Base-by-base conservation (phyloP, 1,140 invertebrate genomes). In the Zaprionus tsacasi region DNA sequence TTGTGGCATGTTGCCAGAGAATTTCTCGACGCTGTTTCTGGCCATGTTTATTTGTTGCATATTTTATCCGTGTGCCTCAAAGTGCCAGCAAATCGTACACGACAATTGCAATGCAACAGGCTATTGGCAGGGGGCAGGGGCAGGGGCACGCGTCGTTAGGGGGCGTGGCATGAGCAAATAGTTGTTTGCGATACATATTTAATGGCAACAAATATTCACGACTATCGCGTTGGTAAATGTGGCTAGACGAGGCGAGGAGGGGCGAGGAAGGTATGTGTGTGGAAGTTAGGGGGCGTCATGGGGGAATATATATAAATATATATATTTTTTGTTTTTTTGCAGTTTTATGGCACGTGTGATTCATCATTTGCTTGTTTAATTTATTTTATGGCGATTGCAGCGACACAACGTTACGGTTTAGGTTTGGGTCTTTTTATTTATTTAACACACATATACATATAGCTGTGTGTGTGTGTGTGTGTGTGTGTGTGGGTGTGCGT, bases 31-130 rank as follows among this genome's bases (percentile, higher is more conserved):
- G 48, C 58, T 67, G 48, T 57, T 54, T 59, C 64, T 55, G 61
- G 67, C 52, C 50, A 65, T 85, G 78, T 86, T 85, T 86, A 86
- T 76, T 81, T 85, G 82, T 86, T 86, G 82, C 82, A 85, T 71
- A 81, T 81, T 81, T 81, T 54, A 70, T 65, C 64, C 64, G 61
- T 79, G 61, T 79, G 52, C 63, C 43, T 36, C 56, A 58, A 78
- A 78, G 78, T 72, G 70, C 70, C 75, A 75, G 56, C 75, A 76
- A 82, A 78, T 77, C 79, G 74, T 57, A 61, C 63, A 65, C 60
- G 57, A 74, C 76, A 72, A 60, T 63, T 36, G 43, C 52, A 54
- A 66, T 71, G 66, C 66, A 78, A 80, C 60, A 60, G 75, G 56
- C 61, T 15, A 43, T 10, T 30, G 40, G n/a, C 40, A 15, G 2